These are phyloP conservation scores for Lysiphlebus fabarum DNA, from an alignment of 1,140 invertebrate species.

Conservation along the genomic window DNA sequence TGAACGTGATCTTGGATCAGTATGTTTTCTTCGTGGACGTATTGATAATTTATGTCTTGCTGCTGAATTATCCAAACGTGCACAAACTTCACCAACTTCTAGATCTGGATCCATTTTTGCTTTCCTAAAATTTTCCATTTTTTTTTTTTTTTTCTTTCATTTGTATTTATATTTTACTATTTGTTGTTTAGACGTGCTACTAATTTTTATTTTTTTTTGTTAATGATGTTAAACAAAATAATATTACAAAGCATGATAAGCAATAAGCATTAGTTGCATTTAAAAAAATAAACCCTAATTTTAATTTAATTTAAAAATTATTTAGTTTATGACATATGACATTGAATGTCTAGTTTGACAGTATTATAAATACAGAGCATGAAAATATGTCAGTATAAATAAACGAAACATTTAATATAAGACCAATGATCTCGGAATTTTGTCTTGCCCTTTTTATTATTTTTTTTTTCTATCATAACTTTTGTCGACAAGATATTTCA, in stretches of 20 bases:
- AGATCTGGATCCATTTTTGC: slow-evolving; percentile 60
- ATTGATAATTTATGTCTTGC: slow-evolving; percentile 73
- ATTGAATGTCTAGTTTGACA: too few species aligned
- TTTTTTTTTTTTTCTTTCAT: slow-evolving; percentile 1
- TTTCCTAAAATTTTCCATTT: slow-evolving; percentile 53
- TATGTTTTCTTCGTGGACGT: slow-evolving; percentile 65
- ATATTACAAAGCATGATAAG: background rate
- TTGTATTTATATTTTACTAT: background rate
- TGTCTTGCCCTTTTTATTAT: too few species aligned
- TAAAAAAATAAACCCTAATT: slow-evolving; percentile 4
- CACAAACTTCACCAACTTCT: slow-evolving; percentile 58
- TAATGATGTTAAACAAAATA: background rate
- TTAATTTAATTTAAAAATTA: background rate
- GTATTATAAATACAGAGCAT: slow-evolving; percentile 2
- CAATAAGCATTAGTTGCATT: background rate
- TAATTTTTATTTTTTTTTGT: background rate
- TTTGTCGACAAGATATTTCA: slow-evolving; percentile 8
- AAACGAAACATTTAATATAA: slow-evolving; percentile 22
- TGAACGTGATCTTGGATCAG: slow-evolving; percentile 48
- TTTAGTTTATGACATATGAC: too few species aligned
- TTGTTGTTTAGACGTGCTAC: too few species aligned
- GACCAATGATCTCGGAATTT: too few species aligned
- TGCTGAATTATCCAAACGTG: slow-evolving; percentile 68
- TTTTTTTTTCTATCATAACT: slow-evolving; percentile 1
- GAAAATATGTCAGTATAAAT: slow-evolving; percentile 39